A percentile compares a stretch with the other conserved stretches of the same genome.
phyloP scores from a whole-genome alignment of 2,888 invertebrate species.

The Mylabris sibirica region DNA sequence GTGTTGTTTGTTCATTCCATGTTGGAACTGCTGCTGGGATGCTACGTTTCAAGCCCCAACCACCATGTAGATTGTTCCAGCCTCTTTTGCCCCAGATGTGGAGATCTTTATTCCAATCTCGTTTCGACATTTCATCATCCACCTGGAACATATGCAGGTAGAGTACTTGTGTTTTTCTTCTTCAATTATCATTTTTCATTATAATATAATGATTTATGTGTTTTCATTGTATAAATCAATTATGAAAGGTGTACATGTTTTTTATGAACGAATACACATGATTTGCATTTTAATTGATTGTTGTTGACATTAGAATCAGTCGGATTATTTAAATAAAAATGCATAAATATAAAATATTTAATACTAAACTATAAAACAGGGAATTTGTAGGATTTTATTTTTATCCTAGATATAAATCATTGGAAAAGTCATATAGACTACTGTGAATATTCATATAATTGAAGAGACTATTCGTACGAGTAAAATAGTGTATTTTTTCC shows the following conservation, averaged over 20 bases:
- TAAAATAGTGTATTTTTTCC: too few species aligned
- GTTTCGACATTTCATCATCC: conserved; percentile 67
- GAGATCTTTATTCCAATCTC: conserved; percentile 68
- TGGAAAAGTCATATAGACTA: too few species aligned
- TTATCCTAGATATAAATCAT: too few species aligned
- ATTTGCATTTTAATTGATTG: conserved; percentile 12
- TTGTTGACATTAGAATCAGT: neutral
- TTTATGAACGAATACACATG: neutral
- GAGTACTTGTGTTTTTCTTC: too few species aligned
- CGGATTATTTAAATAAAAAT: too few species aligned
- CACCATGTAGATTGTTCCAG: conserved; percentile 67
- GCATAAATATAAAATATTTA: too few species aligned
- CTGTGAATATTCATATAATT: too few species aligned
- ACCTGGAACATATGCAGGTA: conserved; percentile 56
- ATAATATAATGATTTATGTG: too few species aligned
- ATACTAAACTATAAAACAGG: too few species aligned
- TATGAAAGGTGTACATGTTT: neutral
- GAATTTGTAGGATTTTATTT: too few species aligned
- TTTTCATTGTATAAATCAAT: neutral
- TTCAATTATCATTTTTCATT: too few species aligned
- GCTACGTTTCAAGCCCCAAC: conserved; percentile 66
- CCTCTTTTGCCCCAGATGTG: conserved; percentile 68
- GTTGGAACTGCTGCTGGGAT: conserved; percentile 33
- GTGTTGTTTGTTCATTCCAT: conserved; percentile 41
- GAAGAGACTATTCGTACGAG: too few species aligned